Conservation (phyloP, 2,888 invertebrate genomes). For the Synergus gifuensis region DNA sequence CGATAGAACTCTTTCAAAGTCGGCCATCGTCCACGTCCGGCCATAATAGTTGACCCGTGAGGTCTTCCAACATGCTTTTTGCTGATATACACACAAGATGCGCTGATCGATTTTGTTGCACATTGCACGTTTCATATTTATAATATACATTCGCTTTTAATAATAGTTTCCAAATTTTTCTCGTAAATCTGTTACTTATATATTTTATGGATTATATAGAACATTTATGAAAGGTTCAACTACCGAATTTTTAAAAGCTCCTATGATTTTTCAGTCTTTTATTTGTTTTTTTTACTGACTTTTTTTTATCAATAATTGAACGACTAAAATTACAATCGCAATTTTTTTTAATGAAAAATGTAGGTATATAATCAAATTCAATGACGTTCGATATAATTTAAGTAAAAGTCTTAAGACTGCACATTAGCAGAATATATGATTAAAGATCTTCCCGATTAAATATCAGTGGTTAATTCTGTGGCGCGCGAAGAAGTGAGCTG, state of each 20-base stretch:
- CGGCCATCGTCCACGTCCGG: slow-evolving; percentile 59
- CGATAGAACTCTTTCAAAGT: slow-evolving; percentile 59
- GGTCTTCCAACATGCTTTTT: slow-evolving; percentile 53
- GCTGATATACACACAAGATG: slow-evolving; percentile 45
- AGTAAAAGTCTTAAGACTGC: background rate
- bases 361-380: background rate
- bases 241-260: no score
- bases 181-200: no score
- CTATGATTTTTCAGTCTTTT: no score
- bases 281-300: no score
- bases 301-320: background rate
- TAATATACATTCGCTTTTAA: background rate
- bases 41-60: slow-evolving; percentile 65
- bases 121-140: slow-evolving; percentile 12
- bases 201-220: background rate
- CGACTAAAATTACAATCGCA: background rate
- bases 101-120: slow-evolving; percentile 60
- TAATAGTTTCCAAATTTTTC: background rate
- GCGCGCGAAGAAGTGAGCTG: slow-evolving; percentile 42
- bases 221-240: no score
- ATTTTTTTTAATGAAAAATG: background rate
- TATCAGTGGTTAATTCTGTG: slow-evolving; percentile 35
- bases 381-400: background rate
- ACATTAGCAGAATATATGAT: slow-evolving; percentile 10
- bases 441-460: slow-evolving; percentile 15